Evolutionary conservation across 2,797 vertebrate genomes (phyloP).

Genomic region (Alfaro cultratus): DNA sequence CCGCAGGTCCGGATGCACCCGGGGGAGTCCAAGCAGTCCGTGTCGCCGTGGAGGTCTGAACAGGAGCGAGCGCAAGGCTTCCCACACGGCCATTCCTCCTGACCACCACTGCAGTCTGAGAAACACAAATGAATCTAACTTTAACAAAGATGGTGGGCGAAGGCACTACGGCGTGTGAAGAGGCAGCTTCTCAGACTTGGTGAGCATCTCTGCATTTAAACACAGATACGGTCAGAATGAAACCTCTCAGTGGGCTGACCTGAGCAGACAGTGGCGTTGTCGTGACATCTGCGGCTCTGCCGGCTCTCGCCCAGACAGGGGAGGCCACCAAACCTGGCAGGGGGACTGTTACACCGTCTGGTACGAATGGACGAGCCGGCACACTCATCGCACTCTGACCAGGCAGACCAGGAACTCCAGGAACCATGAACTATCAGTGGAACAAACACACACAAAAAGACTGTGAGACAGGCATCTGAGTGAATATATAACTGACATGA

Average conservation of each 20-base stretch:
- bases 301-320: constrained; percentile 82
- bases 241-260: constrained; percentile 70
- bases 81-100: constrained; percentile 83
- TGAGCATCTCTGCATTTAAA: neutral
- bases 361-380: constrained; percentile 76
- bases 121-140: neutral
- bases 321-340: constrained; percentile 83
- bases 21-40: constrained; percentile 74
- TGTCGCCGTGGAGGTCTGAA: constrained; percentile 84
- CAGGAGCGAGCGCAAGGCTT: constrained; percentile 87
- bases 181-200: neutral
- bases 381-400: constrained; percentile 85
- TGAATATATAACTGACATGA: neutral
- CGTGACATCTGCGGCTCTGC: constrained; percentile 82
- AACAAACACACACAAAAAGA: neutral
- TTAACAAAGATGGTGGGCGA: neutral
- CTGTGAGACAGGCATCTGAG: neutral
- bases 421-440: constrained; percentile 80
- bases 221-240: neutral
- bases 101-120: constrained; percentile 83
- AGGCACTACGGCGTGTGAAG: neutral
- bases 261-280: constrained; percentile 80
- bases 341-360: constrained; percentile 83
- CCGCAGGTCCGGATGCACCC: constrained; percentile 82
- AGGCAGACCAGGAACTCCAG: constrained; percentile 85